Base-by-base conservation (phyloP, 1,140 invertebrate genomes). In the Cyclina sinensis region DNA sequence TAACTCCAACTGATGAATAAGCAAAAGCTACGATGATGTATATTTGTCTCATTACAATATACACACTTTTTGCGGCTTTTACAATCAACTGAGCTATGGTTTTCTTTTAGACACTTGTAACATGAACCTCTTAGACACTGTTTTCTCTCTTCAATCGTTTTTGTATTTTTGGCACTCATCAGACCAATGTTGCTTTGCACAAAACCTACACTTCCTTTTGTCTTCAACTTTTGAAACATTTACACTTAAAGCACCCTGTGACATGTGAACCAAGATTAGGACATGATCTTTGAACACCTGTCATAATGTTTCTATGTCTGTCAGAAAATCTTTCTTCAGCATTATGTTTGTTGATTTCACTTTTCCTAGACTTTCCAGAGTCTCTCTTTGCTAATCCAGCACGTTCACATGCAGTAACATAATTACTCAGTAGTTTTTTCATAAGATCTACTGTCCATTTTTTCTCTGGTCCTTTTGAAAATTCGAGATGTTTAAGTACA, bases 61-160 rank as follows among this genome's bases (percentile, higher is more conserved):
- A 79, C 74, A 79, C 74, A 79, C 12, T 48, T 48, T 48, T n/a
- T 48, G 43, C n/a, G 54, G 11, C 18, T 39, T 54, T 79, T 43
- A 39, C 74, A 51, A 21, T 79, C 27, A 11, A 24, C 7, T 21
- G 74, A 21, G 21, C 39, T 79, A 79, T 79, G 74, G 9, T 43
- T 43, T 14, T 21, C 27, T 54, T 79, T 79, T 79, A 79, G 16
- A 54, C 74, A 79, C 27, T 43, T 27, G 24, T 48, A 79, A 79
- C 74, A 79, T 16, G 4, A 18, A 24, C 27, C 43, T 24, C 48
- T 79, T 24, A 79, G 30, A 14, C n/a, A n/a, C 5, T 27, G 37
- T 48, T 79, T 79, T 21, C 74, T 30, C 24, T 46, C 27, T 9
- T 54, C 48, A 7, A 48, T 5, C 48, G 70, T 74, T 32, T 57